A percentile compares a stretch with the other conserved stretches of the same genome.
Conservation (phyloP, 64 coral and sea anemone genomes). For the Trachythela sp. region DNA sequence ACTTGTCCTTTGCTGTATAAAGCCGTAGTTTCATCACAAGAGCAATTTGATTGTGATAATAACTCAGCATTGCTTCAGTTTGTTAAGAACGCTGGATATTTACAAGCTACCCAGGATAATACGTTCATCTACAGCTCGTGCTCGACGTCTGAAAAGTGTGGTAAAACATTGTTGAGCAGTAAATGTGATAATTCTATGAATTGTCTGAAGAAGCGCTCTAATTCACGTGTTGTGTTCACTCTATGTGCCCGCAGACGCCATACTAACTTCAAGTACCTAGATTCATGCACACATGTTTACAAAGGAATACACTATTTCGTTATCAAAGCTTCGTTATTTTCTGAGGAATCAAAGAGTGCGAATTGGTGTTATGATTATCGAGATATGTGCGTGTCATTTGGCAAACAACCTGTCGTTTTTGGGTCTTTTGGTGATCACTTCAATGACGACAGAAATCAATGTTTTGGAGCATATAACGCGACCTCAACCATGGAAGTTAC, state of each 20-base stretch:
- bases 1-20: neutral
- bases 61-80: neutral
- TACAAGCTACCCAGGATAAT: neutral
- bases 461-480: no score
- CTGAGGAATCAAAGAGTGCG: neutral
- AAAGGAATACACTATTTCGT: no score
- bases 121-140: neutral
- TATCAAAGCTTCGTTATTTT: neutral
- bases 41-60: neutral
- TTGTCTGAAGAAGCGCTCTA: neutral
- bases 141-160: neutral
- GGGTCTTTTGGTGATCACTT: no score
- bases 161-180: neutral
- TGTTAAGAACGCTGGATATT: neutral
- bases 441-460: no score
- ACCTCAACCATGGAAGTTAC: no score
- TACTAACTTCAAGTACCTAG: no score
- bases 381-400: slow-evolving; percentile 10
- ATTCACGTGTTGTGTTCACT: neutral
- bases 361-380: slow-evolving; percentile 38
- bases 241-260: no score
- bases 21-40: neutral
- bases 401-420: slow-evolving; percentile 1
- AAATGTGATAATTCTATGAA: neutral
- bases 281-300: no score